A percentile compares a stretch with the other conserved stretches of the same genome.
Evolutionary conservation across 2,797 vertebrate species (phyloP).

Genomic region (Phyllotis vaccarum): DNA sequence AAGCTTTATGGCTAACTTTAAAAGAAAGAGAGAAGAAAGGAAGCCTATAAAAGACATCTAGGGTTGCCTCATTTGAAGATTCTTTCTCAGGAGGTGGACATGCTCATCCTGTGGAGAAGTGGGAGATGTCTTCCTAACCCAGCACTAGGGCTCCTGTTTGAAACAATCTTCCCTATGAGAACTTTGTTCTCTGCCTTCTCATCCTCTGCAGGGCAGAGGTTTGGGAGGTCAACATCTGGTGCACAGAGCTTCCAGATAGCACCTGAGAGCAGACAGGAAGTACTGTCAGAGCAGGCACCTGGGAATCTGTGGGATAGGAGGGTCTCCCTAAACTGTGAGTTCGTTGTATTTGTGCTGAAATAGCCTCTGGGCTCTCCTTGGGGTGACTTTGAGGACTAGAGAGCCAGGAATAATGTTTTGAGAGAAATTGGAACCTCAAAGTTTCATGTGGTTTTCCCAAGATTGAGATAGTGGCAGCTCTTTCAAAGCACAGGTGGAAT

Average conservation of each 20-base stretch:
- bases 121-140: neutral
- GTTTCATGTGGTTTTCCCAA: constrained; percentile 30
- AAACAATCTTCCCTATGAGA: neutral
- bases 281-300: neutral
- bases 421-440: constrained; percentile 53
- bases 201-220: neutral
- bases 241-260: neutral
- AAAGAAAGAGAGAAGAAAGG: constrained; percentile 32
- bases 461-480: constrained; percentile 12
- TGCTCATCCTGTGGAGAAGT: neutral
- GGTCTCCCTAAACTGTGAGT: neutral
- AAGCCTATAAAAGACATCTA: neutral
- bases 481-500: neutral
- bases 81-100: neutral
- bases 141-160: neutral
- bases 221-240: neutral
- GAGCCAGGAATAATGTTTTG: neutral
- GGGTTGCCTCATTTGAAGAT: neutral
- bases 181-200: neutral
- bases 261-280: neutral
- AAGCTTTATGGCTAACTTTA: neutral
- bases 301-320: neutral
- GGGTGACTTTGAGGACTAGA: neutral
- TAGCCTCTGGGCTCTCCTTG: neutral
- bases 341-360: neutral